Conservation (phyloP, 2,888 invertebrate species). For the Conistra vaccinii region DNA sequence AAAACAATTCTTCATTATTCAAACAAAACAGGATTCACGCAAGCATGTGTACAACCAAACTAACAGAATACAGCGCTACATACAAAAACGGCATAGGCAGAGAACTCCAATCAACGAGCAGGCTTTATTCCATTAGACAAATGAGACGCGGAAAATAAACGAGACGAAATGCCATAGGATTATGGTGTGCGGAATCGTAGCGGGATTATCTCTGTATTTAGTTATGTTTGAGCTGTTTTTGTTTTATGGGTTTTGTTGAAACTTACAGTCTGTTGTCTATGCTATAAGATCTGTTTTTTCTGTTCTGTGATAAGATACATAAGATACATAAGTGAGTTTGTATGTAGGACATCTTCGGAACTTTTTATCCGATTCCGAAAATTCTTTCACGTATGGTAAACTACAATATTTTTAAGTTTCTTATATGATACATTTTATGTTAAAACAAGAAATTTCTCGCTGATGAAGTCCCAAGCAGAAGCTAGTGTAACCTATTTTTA, state of each 20-base stretch:
- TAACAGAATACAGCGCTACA: constrained; percentile 45
- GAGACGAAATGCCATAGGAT: constrained; percentile 57
- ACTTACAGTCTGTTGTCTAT: too few species aligned
- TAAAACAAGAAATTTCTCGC: too few species aligned
- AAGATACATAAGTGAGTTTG: too few species aligned
- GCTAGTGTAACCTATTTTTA: too few species aligned
- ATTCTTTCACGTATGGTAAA: too few species aligned
- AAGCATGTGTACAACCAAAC: constrained; percentile 40
- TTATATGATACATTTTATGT: too few species aligned
- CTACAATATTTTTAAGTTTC: too few species aligned
- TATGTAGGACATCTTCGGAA: too few species aligned
- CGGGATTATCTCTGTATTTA: constrained; percentile 46
- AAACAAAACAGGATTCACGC: constrained; percentile 14
- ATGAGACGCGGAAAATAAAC: constrained; percentile 71
- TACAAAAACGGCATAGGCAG: constrained; percentile 60
- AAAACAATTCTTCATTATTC: constrained; percentile 14
- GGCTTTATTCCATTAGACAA: constrained; percentile 75
- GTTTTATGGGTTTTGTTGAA: background rate
- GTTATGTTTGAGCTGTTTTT: constrained; percentile 8
- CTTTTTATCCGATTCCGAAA: too few species aligned
- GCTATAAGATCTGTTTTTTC: too few species aligned
- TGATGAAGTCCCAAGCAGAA: too few species aligned
- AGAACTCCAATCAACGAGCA: constrained; percentile 70
- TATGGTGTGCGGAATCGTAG: constrained; percentile 44
- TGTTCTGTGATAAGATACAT: too few species aligned